Evolutionary conservation across 2,797 vertebrate species (phyloP), one percentile per base, ranked within the genome.

Genomic region (Gastrophryne carolinensis): DNA sequence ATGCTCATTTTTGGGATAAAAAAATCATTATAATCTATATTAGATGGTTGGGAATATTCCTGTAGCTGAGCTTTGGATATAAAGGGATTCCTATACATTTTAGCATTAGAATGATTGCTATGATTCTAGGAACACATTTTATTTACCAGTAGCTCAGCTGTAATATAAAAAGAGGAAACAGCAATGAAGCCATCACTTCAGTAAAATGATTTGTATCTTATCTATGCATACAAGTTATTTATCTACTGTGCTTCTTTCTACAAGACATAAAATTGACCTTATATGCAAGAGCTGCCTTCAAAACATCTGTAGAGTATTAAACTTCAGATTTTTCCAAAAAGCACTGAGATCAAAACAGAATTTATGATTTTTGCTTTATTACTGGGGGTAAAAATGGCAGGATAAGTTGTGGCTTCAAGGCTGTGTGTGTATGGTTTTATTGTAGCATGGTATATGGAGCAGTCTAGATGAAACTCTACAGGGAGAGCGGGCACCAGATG

Each of bases 401-500:
- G 62, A 12, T 19, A 24, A 50, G 47, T 53, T 37, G 37, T 52
- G 29, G 26, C 30, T 23, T 52, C 30, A 53, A 53, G 37, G 47
- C 29, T 32, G 24, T 29, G 3, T 52, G 29, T 26, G 64, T 23
- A 34, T 13, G n/a, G 23, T 52, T 44, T 35, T 35, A 66, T 24
- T 52, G 11, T 34, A 66, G 15, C 29, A 13, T 5, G 41, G 19
- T 50, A 52, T 50, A 19, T 32, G 32, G 63, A 23, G 34, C 47
- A 52, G 10, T 49, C 37, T 63, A 26, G 30, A 39, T 19, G 30
- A 3, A 30, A 19, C 41, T 19, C 21, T 4, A 30, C n/a, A 15
- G 24, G 34, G n/a, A n/a, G n/a, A n/a, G n/a, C 12, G n/a, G 30
- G 24, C 26, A 64, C 37, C 39, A 65, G 62, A 65, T 65, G 41